phyloP scores from a whole-genome alignment of 2,888 invertebrate species.

The Ectemnius continuus region DNA sequence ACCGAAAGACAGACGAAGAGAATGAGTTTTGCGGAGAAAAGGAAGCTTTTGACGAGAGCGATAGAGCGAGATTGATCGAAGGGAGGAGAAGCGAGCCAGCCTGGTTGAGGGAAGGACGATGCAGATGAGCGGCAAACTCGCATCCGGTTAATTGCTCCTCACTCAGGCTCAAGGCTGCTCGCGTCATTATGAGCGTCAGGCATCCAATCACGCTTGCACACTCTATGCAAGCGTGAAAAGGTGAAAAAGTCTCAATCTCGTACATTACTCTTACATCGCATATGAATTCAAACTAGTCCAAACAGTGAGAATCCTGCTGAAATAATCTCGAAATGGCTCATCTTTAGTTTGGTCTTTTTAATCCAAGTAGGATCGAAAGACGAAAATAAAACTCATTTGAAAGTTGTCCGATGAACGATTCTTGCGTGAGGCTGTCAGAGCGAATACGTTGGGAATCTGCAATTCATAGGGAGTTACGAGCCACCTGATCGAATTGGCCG shows the following conservation, averaged over 20 bases:
- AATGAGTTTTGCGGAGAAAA: not conserved
- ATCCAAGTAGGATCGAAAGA: too few species aligned
- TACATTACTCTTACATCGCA: too few species aligned
- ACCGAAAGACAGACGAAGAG: slow-evolving; percentile 7
- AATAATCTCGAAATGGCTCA: too few species aligned
- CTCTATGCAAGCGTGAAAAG: too few species aligned
- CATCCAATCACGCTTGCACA: slow-evolving; percentile 24
- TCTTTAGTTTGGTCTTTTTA: too few species aligned
- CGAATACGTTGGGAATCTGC: not conserved
- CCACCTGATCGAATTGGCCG: too few species aligned
- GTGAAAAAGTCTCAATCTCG: not conserved
- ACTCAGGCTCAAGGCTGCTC: slow-evolving; percentile 22
- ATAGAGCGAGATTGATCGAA: slow-evolving; percentile 19
- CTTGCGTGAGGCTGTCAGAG: too few species aligned
- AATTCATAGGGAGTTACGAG: not conserved
- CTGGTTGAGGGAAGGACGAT: slow-evolving; percentile 35
- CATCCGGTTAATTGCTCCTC: slow-evolving; percentile 66
- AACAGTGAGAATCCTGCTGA: too few species aligned
- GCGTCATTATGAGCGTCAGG: slow-evolving; percentile 28
- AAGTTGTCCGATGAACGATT: not conserved
- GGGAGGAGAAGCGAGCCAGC: not conserved
- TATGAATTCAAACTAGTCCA: too few species aligned
- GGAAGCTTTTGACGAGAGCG: not conserved
- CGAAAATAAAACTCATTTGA: not conserved
- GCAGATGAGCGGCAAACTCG: slow-evolving; percentile 73